Percentiles rank a stretch among this genome's conserved stretches.
phyloP scores from a whole-genome alignment of 1,140 invertebrate species.

The Lasioglossum baleicum region DNA sequence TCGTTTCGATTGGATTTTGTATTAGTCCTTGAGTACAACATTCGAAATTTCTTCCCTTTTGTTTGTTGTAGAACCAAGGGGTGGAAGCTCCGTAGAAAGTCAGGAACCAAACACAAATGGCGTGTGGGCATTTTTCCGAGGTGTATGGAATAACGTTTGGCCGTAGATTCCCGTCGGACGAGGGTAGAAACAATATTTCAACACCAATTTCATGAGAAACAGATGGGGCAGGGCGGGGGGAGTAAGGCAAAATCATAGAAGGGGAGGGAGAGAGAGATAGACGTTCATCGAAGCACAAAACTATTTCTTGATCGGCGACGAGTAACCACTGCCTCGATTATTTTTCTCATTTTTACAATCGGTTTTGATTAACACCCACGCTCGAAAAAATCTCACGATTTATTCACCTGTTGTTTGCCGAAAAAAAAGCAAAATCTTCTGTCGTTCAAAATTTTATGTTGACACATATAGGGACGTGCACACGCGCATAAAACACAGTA shows the following conservation, averaged over 20 bases:
- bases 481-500: not conserved
- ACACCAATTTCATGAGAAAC: too few relatives aligned
- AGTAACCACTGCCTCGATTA: slow-evolving; percentile 26
- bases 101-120: not conserved
- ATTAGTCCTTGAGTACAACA: not conserved
- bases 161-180: not conserved
- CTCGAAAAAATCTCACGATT: too few relatives aligned
- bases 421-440: not conserved
- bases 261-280: too few relatives aligned
- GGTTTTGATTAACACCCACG: slow-evolving; percentile 3
- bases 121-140: slow-evolving; percentile 20
- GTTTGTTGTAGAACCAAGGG: slow-evolving; percentile 38
- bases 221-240: too few relatives aligned
- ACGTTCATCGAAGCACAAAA: slow-evolving; percentile 28
- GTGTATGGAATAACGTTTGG: slow-evolving; percentile 33
- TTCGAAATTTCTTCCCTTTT: slow-evolving; percentile 49
- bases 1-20: slow-evolving; percentile 4
- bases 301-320: not conserved
- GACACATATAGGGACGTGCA: slow-evolving; percentile 16
- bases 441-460: slow-evolving; percentile 8
- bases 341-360: not conserved
- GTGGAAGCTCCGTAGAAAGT: slow-evolving; percentile 25
- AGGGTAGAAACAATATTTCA: not conserved
- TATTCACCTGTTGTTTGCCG: too few relatives aligned
- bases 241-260: too few relatives aligned